phyloP scores from a whole-genome alignment of 2,113 vertebrate species.

The Pollimyrus isidori region DNA sequence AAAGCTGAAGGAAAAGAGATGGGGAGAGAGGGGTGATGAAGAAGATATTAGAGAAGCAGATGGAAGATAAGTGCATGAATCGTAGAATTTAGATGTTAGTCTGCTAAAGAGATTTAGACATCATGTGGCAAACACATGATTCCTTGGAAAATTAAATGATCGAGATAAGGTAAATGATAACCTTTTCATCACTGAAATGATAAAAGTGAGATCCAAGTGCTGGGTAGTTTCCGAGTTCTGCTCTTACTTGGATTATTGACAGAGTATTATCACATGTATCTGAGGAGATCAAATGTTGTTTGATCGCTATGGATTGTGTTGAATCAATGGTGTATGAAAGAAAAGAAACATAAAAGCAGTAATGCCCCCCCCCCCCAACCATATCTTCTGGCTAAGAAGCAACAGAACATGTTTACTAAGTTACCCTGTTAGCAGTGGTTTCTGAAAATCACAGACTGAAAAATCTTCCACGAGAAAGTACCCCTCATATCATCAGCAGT shows the following conservation, averaged over 20 bases:
- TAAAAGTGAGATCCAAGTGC: background rate
- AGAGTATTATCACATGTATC: background rate
- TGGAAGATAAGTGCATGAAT: background rate
- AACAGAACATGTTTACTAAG: background rate
- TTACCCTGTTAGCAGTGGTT: background rate
- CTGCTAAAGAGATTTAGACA: background rate
- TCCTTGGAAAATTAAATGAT: background rate
- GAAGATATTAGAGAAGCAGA: background rate
- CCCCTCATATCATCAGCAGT: background rate
- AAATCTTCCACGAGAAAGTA: background rate
- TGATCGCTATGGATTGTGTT: background rate
- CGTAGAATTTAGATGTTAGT: background rate
- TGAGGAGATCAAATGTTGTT: constrained; percentile 7
- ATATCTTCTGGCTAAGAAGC: background rate
- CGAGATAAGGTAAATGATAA: background rate
- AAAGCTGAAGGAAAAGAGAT: background rate
- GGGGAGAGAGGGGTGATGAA: background rate
- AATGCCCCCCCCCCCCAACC: background rate
- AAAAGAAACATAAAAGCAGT: background rate
- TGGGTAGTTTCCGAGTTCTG: background rate
- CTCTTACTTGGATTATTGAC: background rate
- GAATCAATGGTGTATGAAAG: background rate
- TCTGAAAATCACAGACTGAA: background rate
- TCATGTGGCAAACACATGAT: background rate
- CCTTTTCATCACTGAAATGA: background rate